Conservation (phyloP, 2,113 vertebrate genomes). For the Burhinus oedicnemus region DNA sequence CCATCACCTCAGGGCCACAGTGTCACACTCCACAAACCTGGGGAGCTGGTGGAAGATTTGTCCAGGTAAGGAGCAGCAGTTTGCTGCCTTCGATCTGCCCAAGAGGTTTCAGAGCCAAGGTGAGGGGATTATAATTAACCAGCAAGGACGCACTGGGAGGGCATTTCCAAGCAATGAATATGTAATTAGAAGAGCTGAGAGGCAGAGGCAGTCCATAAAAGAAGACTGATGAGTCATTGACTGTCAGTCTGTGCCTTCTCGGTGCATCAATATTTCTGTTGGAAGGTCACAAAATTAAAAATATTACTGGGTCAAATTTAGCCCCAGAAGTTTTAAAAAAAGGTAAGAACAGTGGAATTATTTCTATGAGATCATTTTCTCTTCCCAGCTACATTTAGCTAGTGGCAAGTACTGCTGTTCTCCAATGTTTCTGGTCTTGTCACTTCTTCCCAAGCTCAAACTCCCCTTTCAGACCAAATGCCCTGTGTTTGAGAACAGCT, state of each 20-base stretch:
- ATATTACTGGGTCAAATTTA: not conserved
- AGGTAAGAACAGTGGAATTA: not conserved
- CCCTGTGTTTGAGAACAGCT: not conserved
- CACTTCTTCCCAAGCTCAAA: not conserved
- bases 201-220: slow-evolving; percentile 8
- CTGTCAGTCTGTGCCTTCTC: not conserved
- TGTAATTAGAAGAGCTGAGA: slow-evolving; percentile 1
- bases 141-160: not conserved
- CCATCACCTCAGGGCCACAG: not conserved
- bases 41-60: not conserved
- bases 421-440: not conserved
- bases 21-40: fast-evolving
- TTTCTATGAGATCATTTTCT: not conserved
- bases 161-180: slow-evolving; percentile 26
- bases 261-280: not conserved
- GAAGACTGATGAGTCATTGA: not conserved
- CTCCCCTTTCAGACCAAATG: not conserved
- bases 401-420: not conserved
- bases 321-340: not conserved
- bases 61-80: not conserved
- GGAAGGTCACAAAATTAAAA: slow-evolving; percentile 24
- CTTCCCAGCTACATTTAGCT: not conserved
- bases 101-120: not conserved
- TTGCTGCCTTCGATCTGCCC: not conserved
- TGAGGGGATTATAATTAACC: not conserved